Base-by-base conservation (phyloP, 2,888 invertebrate genomes). In the Drosophila mayaguana region DNA sequence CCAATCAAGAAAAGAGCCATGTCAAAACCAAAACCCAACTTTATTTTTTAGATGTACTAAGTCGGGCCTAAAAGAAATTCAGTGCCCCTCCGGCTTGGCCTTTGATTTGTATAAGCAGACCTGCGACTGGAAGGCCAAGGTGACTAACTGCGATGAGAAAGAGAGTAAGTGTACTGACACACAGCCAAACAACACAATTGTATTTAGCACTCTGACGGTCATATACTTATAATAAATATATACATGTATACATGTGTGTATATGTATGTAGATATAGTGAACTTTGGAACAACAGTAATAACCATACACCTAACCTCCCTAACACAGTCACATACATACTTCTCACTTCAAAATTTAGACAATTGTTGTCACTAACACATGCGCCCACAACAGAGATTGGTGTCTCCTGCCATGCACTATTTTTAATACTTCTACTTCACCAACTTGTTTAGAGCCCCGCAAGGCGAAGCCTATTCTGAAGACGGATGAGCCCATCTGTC, bases 71-170 rank as follows among this genome's bases (percentile, higher is more conserved):
- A 97, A 97, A 96, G 96, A 97, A 96, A 97, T 98, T 95, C 97
- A 97, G 94, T 98, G 98, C 95, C 98, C 98, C 94, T 97, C 97
- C 94, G 98, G 98, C 95, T 95, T 98, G 95, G 96, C 97, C 95
- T 98, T 98, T 96, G 98, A 98, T 96, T 96, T 98, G 95, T 96
- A 97, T 95, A 98, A 97, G 95, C 98, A 98, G 95, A 98, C 98
- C 94, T 98, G 98, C 95, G 97, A 98, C 96, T 98, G 98, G 98
- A 98, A 97, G 96, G 97, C 97, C 95, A 97, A 98, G 96, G 98
- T 98, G 95, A 96, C 95, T 95, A 98, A 96, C 96, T 98, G 98
- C 96, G 96, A 97, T 95, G 96, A 96, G 95, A 95, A 97, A 94
- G 97, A 98, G 96, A 98, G 98, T 98, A 97, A 97, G 97, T 96